These are phyloP conservation scores for Limnodromus scolopaceus DNA, from an alignment of 2,797 vertebrate genomes.

Conservation along the genomic window DNA sequence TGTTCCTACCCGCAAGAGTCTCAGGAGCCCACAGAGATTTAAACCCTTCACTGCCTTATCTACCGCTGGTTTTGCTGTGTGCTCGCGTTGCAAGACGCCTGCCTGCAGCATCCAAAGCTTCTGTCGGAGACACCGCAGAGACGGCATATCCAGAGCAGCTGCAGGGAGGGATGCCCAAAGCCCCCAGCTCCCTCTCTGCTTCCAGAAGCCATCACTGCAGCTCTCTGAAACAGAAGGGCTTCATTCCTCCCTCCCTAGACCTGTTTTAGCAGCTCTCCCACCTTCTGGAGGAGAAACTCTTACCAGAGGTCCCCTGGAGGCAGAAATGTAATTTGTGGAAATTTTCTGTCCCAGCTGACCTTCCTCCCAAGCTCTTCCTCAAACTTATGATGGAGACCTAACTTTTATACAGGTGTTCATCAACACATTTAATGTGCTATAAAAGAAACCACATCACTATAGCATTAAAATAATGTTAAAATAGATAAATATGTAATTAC, in stretches of 20 bases:
- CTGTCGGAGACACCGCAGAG: background rate
- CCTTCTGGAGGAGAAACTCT: background rate
- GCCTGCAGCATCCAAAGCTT: background rate
- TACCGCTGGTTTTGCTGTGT: accelerated
- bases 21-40: background rate
- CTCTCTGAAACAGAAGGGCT: background rate
- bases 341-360: background rate
- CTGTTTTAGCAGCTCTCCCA: background rate
- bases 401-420: background rate
- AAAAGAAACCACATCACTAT: accelerated
- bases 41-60: background rate
- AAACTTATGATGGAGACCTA: background rate
- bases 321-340: background rate
- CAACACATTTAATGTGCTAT: background rate
- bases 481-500: background rate
- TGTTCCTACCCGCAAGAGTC: background rate
- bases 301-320: background rate
- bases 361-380: background rate
- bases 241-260: background rate
- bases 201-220: background rate
- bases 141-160: background rate
- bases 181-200: background rate
- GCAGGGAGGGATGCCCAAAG: background rate
- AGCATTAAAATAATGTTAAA: background rate
- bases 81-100: accelerated